Evolutionary conservation across 2,797 vertebrate species (phyloP), one percentile per base, ranked within the genome.

Genomic region (Prionace glauca): DNA sequence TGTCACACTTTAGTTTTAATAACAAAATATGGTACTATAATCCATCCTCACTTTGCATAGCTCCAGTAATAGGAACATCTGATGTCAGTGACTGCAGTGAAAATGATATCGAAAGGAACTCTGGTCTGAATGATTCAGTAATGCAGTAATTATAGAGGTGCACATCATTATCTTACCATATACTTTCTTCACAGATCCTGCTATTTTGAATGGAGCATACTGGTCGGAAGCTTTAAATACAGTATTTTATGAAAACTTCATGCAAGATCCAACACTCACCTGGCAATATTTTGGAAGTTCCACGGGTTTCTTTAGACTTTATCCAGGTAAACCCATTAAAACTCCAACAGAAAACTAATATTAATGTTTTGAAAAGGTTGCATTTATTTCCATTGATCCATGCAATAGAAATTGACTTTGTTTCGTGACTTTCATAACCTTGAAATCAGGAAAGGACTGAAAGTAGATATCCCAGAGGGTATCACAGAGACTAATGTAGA

Each of bases 281-380:
- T 99, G 99, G 99, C 99, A 99, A 96, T 99, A 99, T 97, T 99
- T 99, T 67, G 99, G 99, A 96, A 99, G 99, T 56, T 97, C 98
- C 22, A 97, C 98, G 0, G 99, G 99, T 91, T 99, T 99, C 97
- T 99, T 99, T 97, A 98, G 99, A 96, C 98, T 99, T 45, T 99
- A 99, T 95, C 99, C 99, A 96, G 99, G 99, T 99, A 97, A 95
- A 65, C 9, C 1, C 8, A 12, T 56, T 77, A 18, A 74, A 56
- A 36, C 20, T 14, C 10, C 22, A 50, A 18, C 3, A 29, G 41
- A 74, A 56, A 29, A 56, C 71, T 32, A 9, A 20, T 74, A 26
- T 32, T 77, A 95, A 95, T 16, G 74, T 95, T 32, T 77, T 77
- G 50, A 77, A 92, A 22, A 8, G n/a, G 11, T 69, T 92, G 18